phyloP scores from a whole-genome alignment of 2,113 vertebrate genomes.

The Melanotaenia duboulayi region DNA sequence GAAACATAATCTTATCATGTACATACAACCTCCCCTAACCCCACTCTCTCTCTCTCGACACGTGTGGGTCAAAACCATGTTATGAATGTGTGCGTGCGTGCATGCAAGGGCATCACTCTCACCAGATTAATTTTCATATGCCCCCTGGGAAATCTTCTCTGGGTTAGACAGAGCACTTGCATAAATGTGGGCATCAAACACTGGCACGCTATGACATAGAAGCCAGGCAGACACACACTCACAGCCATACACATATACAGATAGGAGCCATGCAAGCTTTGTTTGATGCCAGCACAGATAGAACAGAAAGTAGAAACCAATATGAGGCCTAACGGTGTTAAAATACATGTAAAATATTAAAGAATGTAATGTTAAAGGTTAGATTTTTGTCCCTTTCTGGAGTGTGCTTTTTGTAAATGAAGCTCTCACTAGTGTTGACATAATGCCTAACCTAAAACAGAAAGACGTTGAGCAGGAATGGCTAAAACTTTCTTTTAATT shows the following conservation, averaged over 20 bases:
- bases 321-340: slow-evolving; percentile 27
- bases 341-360: slow-evolving; percentile 27
- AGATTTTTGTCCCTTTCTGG: slow-evolving; percentile 17
- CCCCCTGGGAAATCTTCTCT: slow-evolving; percentile 72
- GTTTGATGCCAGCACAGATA: not conserved
- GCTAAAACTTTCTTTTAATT: slow-evolving; percentile 20
- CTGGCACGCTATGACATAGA: slow-evolving; percentile 47
- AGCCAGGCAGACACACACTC: slow-evolving; percentile 32
- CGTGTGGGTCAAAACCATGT: slow-evolving; percentile 36
- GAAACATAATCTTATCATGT: slow-evolving; percentile 17
- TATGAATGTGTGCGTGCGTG: slow-evolving; percentile 19
- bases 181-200: slow-evolving; percentile 57
- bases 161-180: slow-evolving; percentile 70
- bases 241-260: slow-evolving; percentile 2
- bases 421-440: slow-evolving; percentile 3
- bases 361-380: slow-evolving; percentile 49
- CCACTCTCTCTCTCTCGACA: slow-evolving; percentile 41
- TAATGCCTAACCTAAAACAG: slow-evolving; percentile 1
- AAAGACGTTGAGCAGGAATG: slow-evolving; percentile 5
- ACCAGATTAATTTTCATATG: slow-evolving; percentile 46
- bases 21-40: slow-evolving; percentile 38
- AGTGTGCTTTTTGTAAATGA: slow-evolving; percentile 10
- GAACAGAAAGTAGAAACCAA: slow-evolving; percentile 6
- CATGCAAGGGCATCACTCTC: slow-evolving; percentile 40
- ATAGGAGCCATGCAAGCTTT: not conserved